phyloP scores from a whole-genome alignment of 1,140 invertebrate species.

The Cyrtorhinus lividipennis region DNA sequence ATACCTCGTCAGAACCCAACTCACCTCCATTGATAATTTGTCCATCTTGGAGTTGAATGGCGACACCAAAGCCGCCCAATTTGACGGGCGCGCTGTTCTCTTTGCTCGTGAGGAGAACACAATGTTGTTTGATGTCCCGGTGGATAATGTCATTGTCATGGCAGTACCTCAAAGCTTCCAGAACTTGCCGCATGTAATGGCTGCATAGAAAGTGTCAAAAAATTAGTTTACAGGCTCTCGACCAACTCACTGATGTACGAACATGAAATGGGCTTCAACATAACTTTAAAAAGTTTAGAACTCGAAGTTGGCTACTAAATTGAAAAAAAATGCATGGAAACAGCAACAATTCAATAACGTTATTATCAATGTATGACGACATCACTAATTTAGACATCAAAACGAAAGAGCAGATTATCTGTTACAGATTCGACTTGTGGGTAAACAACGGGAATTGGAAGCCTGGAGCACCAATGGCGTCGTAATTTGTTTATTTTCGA shows the following conservation, averaged over 20 bases:
- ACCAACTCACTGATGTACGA: background rate
- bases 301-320: background rate
- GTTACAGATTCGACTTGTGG: too few relatives aligned
- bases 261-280: background rate
- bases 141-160: slow-evolving; percentile 96
- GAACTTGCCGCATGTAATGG: slow-evolving; percentile 94
- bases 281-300: background rate
- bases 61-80: slow-evolving; percentile 92
- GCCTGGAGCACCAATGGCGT: too few relatives aligned
- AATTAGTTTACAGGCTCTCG: background rate
- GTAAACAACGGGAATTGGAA: too few relatives aligned
- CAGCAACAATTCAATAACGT: too few relatives aligned
- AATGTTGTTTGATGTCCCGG: slow-evolving; percentile 88
- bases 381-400: too few relatives aligned
- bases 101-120: slow-evolving; percentile 80
- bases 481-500: too few relatives aligned
- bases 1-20: too few relatives aligned
- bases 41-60: slow-evolving; percentile 72
- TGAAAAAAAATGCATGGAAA: background rate
- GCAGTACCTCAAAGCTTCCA: slow-evolving; percentile 89
- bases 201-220: slow-evolving; percentile 39
- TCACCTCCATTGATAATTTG: slow-evolving; percentile 56
- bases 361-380: too few relatives aligned
- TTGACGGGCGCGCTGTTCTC: slow-evolving; percentile 98
- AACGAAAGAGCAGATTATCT: too few relatives aligned